Base-by-base conservation (phyloP, 1,140 invertebrate species). In the Cotesia typhae region DNA sequence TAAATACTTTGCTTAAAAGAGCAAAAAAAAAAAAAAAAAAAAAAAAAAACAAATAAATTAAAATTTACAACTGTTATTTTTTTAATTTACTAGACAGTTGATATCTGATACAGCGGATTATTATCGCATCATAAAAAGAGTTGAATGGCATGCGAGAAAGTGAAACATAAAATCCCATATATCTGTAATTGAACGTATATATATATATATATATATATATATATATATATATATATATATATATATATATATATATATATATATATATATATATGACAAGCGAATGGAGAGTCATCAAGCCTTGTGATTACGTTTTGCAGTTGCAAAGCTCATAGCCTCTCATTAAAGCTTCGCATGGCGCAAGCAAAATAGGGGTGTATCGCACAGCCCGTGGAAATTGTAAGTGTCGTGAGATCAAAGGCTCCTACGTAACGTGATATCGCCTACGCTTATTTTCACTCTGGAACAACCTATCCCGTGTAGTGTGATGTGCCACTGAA, bases 361-460 rank as follows among this genome's bases (percentile, higher is more conserved):
- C 81, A 77, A 79, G 76, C 70, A 82, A 85, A 86, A 87, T 87
- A 87, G 85, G 86, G 85, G 86, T 86, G 83, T 87, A 87, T 87
- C 85, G 86, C 41, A 47, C 77, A 83, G 77, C 81, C 82, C 75
- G 79, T 83, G 81, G 80, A 87, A 87, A 87, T 87, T 87, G 85
- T 87, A 86, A 87, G 86, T 87, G 85, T 87, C 85, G 86, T 81
- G 77, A 87, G 86, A 87, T 87, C 86, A 87, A 87, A 87, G 86
- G 78, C 77, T 77, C 75, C 69, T 74, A 67, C 66, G 79, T 87
- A 87, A 87, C 86, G 85, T 84, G 85, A 87, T 87, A 87, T 84
- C 83, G 78, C 80, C 78, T 75, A 77, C 77, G 75, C 74, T 65
- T 52, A 70, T 36, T 52, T 57, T 70, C 41, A 51, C 61, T 60